Conservation (phyloP, 2,888 invertebrate species). For the Trichogramma dendrolimi region DNA sequence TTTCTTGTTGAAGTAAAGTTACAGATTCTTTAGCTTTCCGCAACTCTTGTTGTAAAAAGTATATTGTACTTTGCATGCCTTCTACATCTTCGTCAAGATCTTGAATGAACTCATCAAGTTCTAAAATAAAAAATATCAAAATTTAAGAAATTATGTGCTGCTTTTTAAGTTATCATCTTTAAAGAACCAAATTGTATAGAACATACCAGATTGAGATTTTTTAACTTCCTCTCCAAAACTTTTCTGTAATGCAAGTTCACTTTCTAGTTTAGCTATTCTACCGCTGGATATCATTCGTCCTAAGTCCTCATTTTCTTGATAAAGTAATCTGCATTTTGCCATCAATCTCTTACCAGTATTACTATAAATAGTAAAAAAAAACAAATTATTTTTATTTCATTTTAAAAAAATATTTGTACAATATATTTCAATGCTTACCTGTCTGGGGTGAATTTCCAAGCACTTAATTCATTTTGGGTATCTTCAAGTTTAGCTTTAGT, state of each 20-base stretch:
- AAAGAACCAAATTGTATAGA: slow-evolving; percentile 11
- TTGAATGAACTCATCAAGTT: slow-evolving; percentile 90
- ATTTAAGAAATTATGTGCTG: not conserved
- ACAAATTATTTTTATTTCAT: not conserved
- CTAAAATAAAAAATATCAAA: slow-evolving; percentile 54
- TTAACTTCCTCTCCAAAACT: slow-evolving; percentile 95
- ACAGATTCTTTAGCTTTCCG: slow-evolving; percentile 74
- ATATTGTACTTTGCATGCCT: slow-evolving; percentile 96
- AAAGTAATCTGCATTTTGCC: slow-evolving; percentile 91
- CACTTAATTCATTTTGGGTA: slow-evolving; percentile 94
- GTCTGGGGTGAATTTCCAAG: slow-evolving; percentile 99
- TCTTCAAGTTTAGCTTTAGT: slow-evolving; percentile 90
- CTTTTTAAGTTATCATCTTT: slow-evolving; percentile 3
- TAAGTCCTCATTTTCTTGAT: slow-evolving; percentile 96
- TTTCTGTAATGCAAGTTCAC: slow-evolving; percentile 90
- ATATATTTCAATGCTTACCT: slow-evolving; percentile 54
- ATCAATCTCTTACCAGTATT: slow-evolving; percentile 96
- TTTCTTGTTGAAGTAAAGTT: slow-evolving; percentile 62
- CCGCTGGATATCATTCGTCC: slow-evolving; percentile 95
- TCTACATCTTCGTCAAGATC: slow-evolving; percentile 97
- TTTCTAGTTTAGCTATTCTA: slow-evolving; percentile 89
- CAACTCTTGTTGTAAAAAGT: slow-evolving; percentile 88
- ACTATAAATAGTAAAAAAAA: slow-evolving; percentile 50
- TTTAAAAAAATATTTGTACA: not conserved
- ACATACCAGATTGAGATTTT: slow-evolving; percentile 86